These are phyloP conservation scores for Acanthaster planci DNA, from an alignment of 35 echinoderm and acorn worm genomes.

Conservation along the genomic window DNA sequence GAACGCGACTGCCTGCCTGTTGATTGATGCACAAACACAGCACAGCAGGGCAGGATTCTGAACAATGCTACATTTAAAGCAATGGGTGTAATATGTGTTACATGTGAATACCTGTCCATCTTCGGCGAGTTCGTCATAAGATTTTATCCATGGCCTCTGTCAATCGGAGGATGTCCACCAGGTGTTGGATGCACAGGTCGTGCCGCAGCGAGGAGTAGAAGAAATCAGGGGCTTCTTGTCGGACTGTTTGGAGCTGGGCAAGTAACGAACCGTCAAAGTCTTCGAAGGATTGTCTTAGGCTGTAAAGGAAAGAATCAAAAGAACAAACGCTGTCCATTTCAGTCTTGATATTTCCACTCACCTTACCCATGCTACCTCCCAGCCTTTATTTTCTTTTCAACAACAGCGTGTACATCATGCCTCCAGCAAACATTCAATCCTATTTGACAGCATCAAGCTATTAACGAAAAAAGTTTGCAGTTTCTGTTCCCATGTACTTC, in stretches of 20 bases:
- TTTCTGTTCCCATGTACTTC: no score
- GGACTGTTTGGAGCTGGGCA: conserved; percentile 51
- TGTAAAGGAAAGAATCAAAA: conserved; percentile 31
- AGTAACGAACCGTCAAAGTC: conserved; percentile 76
- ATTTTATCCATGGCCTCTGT: conserved; percentile 77
- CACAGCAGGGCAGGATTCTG: background rate
- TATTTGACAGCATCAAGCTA: no score
- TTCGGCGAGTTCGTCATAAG: conserved; percentile 32
- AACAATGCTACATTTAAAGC: background rate
- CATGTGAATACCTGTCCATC: background rate
- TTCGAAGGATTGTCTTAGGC: conserved; percentile 44
- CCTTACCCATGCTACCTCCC: no score
- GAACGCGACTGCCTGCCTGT: background rate
- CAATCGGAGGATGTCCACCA: conserved; percentile 84
- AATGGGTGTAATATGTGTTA: background rate
- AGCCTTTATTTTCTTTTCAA: no score
- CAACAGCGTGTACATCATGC: no score
- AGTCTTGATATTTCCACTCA: no score
- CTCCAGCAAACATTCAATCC: no score
- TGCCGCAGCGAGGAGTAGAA: conserved; percentile 81
- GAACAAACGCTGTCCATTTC: no score
- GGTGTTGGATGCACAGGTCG: conserved; percentile 46
- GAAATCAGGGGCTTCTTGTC: conserved; percentile 87
- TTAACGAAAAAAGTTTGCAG: no score
- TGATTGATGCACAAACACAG: background rate